These are phyloP conservation scores for Hormiphora californensis DNA, from an alignment of 37 sponge, comb jelly and placozoan species.

Conservation along the genomic window DNA sequence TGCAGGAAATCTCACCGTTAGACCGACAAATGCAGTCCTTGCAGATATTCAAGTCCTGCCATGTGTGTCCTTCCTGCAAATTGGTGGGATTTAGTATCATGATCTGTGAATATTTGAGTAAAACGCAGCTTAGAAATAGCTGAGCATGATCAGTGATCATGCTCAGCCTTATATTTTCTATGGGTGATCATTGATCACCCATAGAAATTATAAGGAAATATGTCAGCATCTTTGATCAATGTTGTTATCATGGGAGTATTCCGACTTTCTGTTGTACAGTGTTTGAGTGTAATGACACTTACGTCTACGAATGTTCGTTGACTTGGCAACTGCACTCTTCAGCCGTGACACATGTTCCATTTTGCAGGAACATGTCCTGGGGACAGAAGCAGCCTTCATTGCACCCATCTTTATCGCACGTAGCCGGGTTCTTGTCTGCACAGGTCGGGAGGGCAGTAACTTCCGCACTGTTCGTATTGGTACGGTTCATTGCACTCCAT, in stretches of 20 bases:
- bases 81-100: background rate
- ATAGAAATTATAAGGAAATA: too few species aligned
- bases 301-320: background rate
- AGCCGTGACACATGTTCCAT: background rate
- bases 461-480: conserved; percentile 32
- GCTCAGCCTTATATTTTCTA: too few species aligned
- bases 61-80: background rate
- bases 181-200: too few species aligned
- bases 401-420: conserved; percentile 9
- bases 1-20: conserved; percentile 1
- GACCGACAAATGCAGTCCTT: background rate
- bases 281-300: background rate
- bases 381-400: conserved; percentile 54
- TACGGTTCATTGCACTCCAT: background rate
- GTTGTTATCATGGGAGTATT: too few species aligned
- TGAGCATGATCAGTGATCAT: too few species aligned
- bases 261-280: background rate
- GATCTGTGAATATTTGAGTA: background rate
- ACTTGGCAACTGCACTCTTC: conserved; percentile 2
- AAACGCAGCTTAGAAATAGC: too few species aligned
- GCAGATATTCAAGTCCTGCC: background rate
- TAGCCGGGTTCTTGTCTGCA: conserved; percentile 2
- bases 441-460: conserved; percentile 46
- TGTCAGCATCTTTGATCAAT: too few species aligned
- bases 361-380: background rate